Conservation (phyloP, 2,113 vertebrate genomes). For the Microcebus griseorufus region DNA sequence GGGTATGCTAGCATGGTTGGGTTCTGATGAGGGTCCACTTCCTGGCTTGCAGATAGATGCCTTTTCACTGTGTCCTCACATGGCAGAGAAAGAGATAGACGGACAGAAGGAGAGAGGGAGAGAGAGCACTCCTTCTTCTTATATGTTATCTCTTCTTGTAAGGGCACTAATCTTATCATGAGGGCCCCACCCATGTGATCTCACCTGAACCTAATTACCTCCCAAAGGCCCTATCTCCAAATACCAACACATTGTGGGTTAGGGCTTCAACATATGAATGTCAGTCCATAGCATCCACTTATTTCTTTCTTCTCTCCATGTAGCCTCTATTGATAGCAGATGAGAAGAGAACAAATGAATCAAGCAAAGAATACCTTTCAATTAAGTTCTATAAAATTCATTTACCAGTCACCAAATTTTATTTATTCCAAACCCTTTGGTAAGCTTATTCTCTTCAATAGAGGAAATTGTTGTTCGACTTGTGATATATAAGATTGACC, state of each 20-base stretch:
- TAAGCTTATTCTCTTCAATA: not conserved
- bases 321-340: not conserved
- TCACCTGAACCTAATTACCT: not conserved
- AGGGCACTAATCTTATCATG: not conserved
- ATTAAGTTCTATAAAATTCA: not conserved
- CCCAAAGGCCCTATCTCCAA: not conserved
- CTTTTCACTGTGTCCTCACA: not conserved
- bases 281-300: not conserved
- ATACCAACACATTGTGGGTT: not conserved
- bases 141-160: not conserved
- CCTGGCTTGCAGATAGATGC: not conserved
- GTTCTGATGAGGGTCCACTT: not conserved
- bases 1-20: not conserved
- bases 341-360: not conserved
- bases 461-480: not conserved
- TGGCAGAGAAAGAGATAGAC: not conserved
- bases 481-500: not conserved
- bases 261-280: not conserved
- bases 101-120: too few species aligned
- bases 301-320: not conserved
- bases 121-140: not conserved
- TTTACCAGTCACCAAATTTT: not conserved
- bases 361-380: not conserved
- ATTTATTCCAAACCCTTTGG: not conserved
- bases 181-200: not conserved